Percentiles rank a stretch among this genome's conserved stretches.
phyloP scores from a whole-genome alignment of 2,888 invertebrate genomes.

The Patella pellucida region DNA sequence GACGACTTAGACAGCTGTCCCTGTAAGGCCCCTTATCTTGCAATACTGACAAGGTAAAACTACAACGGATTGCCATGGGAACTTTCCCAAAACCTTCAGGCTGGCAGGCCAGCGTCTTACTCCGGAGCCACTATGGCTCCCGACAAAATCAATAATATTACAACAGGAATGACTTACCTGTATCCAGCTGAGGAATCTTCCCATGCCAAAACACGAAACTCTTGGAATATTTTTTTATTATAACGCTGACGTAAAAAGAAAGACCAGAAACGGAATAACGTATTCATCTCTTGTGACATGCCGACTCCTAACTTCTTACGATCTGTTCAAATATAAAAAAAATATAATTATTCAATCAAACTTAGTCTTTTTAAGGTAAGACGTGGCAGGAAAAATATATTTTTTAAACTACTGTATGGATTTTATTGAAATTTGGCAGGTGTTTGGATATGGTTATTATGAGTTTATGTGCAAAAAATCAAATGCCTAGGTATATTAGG shows the following conservation, averaged over 20 bases:
- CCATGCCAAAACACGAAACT: slow-evolving; percentile 91
- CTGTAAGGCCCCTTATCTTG: too few relatives aligned
- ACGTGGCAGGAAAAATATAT: too few relatives aligned
- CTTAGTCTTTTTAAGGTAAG: background rate
- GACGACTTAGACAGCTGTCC: too few relatives aligned
- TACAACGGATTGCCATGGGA: too few relatives aligned
- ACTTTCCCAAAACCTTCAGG: background rate
- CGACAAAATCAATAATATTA: background rate
- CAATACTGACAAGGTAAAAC: too few relatives aligned
- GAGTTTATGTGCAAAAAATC: too few relatives aligned
- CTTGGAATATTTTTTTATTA: slow-evolving; percentile 97
- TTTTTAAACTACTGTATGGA: too few relatives aligned
- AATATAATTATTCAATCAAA: background rate
- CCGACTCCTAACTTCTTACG: slow-evolving; percentile 93
- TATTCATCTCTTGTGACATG: slow-evolving; percentile 99
- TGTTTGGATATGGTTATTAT: too few relatives aligned
- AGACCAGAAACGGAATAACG: slow-evolving; percentile 99
- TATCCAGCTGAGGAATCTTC: slow-evolving; percentile 93
- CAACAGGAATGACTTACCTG: slow-evolving; percentile 76
- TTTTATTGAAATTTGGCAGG: too few relatives aligned
- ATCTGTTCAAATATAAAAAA: slow-evolving; percentile 76
- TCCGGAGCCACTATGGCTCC: too few relatives aligned
- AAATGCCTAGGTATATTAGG: too few relatives aligned
- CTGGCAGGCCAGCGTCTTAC: background rate
- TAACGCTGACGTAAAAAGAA: slow-evolving; percentile 98